Percentiles rank a stretch among this genome's conserved stretches.
Conservation (phyloP, 2,888 invertebrate genomes). For the Bombyx huttoni region DNA sequence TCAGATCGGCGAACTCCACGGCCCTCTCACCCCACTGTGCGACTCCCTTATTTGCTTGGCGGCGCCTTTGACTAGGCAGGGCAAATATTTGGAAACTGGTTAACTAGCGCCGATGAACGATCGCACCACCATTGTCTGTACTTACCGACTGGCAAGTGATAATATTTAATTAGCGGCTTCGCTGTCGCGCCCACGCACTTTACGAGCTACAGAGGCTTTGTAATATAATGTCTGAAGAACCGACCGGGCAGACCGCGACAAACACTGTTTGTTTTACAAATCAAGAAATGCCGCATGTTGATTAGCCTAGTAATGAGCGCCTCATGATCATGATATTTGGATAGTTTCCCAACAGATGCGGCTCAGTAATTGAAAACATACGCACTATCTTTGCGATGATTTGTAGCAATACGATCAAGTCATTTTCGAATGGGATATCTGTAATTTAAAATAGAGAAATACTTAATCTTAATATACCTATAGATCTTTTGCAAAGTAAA, state of each 20-base stretch:
- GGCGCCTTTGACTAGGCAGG: constrained; percentile 56
- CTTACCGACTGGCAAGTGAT: constrained; percentile 52
- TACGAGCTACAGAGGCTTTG: constrained; percentile 26
- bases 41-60: constrained; percentile 47
- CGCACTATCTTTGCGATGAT: constrained; percentile 12
- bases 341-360: constrained; percentile 19
- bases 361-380: constrained; percentile 18
- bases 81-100: constrained; percentile 65
- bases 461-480: not conserved
- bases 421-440: constrained; percentile 17
- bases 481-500: too few species aligned
- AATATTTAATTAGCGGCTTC: constrained; percentile 67
- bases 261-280: constrained; percentile 47
- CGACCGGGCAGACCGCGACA: constrained; percentile 47
- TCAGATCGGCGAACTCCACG: constrained; percentile 42
- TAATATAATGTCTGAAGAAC: constrained; percentile 31
- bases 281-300: constrained; percentile 33
- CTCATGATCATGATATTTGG: constrained; percentile 35
- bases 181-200: constrained; percentile 57
- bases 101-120: constrained; percentile 61
- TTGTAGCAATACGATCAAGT: constrained; percentile 24
- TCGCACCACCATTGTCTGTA: constrained; percentile 55
- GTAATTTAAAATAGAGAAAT: not conserved
- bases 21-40: constrained; percentile 17
- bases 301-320: constrained; percentile 48